Percentiles rank a stretch among this genome's conserved stretches.
phyloP scores from a whole-genome alignment of 2,888 invertebrate genomes.

The Fragum fragum region DNA sequence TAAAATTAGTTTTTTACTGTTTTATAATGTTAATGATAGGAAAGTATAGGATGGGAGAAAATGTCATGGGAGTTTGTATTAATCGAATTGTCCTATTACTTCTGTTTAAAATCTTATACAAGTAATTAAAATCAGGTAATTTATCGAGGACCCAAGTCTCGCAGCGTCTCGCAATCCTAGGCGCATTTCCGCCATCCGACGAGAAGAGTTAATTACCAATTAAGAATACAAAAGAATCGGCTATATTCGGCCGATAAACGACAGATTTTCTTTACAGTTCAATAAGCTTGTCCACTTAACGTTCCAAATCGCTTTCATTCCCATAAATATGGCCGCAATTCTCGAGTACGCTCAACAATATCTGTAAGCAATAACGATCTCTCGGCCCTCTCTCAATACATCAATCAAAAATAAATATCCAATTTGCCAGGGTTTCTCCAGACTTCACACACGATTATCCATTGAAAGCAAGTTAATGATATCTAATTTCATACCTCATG shows the following conservation, averaged over 20 bases:
- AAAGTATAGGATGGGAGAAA: not conserved
- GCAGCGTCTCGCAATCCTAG: not conserved
- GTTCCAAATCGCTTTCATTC: constrained; percentile 40
- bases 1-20: too few species aligned
- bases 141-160: constrained; percentile 7
- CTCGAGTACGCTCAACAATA: constrained; percentile 44
- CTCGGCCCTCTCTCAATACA: constrained; percentile 39
- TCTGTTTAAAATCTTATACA: constrained; percentile 7
- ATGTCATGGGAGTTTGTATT: not conserved
- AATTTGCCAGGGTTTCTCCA: constrained; percentile 70
- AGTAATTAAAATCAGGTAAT: constrained; percentile 15
- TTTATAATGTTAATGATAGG: too few species aligned
- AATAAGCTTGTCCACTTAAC: constrained; percentile 43
- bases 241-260: constrained; percentile 35
- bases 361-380: constrained; percentile 44
- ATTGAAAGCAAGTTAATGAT: constrained; percentile 70
- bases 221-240: constrained; percentile 41
- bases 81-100: not conserved
- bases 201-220: constrained; percentile 36
- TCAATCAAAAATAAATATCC: constrained; percentile 71
- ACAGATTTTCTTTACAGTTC: constrained; percentile 46
- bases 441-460: constrained; percentile 68
- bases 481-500: constrained; percentile 70
- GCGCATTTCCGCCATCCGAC: constrained; percentile 19
- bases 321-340: constrained; percentile 50